Percentiles rank a stretch among this genome's conserved stretches.
These are phyloP conservation scores for Chinchilla lanigera DNA, from an alignment of 2,113 vertebrate genomes.

Conservation along the genomic window DNA sequence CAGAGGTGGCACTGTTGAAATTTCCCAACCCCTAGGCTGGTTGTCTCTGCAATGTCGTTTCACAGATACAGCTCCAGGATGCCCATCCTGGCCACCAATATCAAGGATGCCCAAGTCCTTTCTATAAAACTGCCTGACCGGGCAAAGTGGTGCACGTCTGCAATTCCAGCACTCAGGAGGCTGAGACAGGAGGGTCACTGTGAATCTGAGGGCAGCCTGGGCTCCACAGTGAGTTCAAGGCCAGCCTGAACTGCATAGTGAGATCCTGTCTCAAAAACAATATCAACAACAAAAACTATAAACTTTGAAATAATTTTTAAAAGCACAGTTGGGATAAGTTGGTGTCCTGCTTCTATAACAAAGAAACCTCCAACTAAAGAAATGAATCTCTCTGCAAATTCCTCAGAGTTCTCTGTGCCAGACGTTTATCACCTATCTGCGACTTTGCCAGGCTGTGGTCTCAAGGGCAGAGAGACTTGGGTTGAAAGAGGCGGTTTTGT, in stretches of 20 bases:
- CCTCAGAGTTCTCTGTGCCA: neutral
- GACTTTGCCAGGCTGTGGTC: neutral
- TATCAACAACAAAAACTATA: neutral
- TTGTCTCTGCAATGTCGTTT: neutral
- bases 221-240: neutral
- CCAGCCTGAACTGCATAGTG: neutral
- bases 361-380: neutral
- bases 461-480: neutral
- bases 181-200: neutral
- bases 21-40: neutral
- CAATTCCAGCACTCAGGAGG: neutral
- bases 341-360: neutral
- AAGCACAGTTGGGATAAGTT: neutral
- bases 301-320: neutral
- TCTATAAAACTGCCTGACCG: neutral
- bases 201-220: neutral
- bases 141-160: neutral
- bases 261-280: neutral
- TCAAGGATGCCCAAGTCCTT: neutral
- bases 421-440: rapidly evolving
- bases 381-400: neutral
- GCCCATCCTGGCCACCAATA: neutral
- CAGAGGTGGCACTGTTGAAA: neutral
- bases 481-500: neutral
- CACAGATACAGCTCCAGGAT: neutral